Conservation (phyloP, 2,113 vertebrate genomes). For the Apaloderma vittatum region DNA sequence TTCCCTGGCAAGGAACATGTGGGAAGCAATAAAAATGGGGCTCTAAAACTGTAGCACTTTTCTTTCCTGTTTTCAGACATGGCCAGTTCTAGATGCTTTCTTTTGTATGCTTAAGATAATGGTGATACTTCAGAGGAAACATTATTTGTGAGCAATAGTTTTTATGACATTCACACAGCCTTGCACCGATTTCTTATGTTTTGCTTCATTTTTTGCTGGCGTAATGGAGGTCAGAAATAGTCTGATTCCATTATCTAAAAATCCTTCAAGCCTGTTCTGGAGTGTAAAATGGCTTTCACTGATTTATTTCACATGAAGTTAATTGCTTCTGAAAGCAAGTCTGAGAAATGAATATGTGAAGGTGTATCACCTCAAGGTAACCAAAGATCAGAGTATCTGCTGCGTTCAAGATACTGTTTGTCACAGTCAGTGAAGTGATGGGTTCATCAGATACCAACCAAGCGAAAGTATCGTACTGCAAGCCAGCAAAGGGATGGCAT, state of each 20-base stretch:
- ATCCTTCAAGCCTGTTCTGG: slow-evolving; percentile 19
- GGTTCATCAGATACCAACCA: not conserved
- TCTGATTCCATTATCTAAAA: slow-evolving; percentile 48
- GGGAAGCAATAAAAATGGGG: not conserved
- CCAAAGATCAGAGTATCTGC: not conserved
- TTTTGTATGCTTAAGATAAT: not conserved
- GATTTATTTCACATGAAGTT: slow-evolving; percentile 51
- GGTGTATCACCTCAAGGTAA: slow-evolving; percentile 25
- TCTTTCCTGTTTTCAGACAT: not conserved
- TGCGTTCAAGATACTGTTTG: not conserved
- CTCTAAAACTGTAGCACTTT: not conserved
- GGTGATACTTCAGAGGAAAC: not conserved
- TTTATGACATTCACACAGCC: not conserved
- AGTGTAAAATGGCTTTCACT: slow-evolving; percentile 40
- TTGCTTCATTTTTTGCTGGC: slow-evolving; percentile 26
- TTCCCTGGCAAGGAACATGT: not conserved
- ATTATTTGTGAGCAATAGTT: not conserved
- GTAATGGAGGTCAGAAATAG: slow-evolving; percentile 51
- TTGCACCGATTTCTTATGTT: slow-evolving; percentile 50
- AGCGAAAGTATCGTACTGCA: not conserved
- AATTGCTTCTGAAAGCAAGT: slow-evolving; percentile 47
- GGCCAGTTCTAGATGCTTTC: not conserved
- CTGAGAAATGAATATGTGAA: not conserved
- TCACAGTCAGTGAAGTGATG: not conserved
- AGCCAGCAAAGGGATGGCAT: not conserved